Evolutionary conservation across 2,888 invertebrate species (phyloP).

Genomic region (Dryadula phaetusa): DNA sequence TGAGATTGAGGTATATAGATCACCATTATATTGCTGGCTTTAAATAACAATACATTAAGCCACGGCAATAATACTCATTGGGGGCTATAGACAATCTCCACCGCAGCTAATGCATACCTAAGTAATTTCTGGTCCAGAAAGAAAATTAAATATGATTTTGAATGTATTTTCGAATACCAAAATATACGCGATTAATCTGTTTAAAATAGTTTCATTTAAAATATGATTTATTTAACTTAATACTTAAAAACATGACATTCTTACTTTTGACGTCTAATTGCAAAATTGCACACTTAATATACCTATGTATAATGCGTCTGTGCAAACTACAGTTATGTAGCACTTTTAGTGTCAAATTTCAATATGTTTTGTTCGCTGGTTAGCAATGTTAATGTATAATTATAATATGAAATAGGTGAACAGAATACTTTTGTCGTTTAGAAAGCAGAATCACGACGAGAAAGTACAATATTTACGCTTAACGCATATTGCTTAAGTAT

Average conservation of each 20-base stretch:
- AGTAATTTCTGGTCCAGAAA: constrained; percentile 20
- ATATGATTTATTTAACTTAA: neutral
- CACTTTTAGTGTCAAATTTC: constrained; percentile 22
- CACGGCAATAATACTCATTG: constrained; percentile 59
- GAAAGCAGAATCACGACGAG: constrained; percentile 41
- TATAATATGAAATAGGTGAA: constrained; percentile 14
- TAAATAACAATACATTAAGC: constrained; percentile 60
- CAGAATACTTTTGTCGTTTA: constrained; percentile 32
- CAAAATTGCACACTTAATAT: constrained; percentile 3
- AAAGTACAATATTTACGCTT: constrained; percentile 30
- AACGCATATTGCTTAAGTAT: constrained; percentile 3
- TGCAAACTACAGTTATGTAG: constrained; percentile 14
- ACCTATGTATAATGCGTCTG: constrained; percentile 8
- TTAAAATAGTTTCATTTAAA: too few relatives aligned
- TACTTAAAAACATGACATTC: neutral
- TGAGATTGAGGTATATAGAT: constrained; percentile 73
- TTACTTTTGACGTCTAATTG: neutral
- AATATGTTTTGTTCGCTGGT: neutral
- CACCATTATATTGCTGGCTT: constrained; percentile 61
- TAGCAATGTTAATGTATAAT: neutral
- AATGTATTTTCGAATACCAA: too few relatives aligned
- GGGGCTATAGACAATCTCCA: constrained; percentile 50
- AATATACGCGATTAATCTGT: too few relatives aligned
- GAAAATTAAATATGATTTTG: neutral
- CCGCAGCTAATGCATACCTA: constrained; percentile 28